Percentiles rank a stretch among this genome's conserved stretches.
phyloP scores from a whole-genome alignment of 2,797 vertebrate species.

The Muraenolepis orangiensis region DNA sequence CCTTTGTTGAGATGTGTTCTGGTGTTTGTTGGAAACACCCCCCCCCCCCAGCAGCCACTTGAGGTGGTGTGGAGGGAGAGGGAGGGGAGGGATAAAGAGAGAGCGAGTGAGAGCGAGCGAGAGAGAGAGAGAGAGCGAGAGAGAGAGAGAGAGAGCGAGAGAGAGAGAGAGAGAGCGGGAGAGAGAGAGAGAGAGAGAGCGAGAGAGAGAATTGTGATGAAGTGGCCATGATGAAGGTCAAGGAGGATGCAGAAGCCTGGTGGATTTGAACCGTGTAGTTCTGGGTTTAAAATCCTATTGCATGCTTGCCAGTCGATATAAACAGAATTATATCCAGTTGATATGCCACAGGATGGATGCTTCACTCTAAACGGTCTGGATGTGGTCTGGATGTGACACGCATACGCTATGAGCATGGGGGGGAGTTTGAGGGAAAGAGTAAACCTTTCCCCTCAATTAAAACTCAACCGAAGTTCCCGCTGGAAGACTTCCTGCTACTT shows the following conservation, averaged over 20 bases:
- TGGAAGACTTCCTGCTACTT: no score
- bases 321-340: neutral
- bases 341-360: neutral
- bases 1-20: no score
- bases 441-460: no score
- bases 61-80: conserved; percentile 13
- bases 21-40: no score
- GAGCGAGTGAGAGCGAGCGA: neutral
- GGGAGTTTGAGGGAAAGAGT: no score
- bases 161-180: neutral
- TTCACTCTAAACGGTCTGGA: neutral
- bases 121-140: neutral
- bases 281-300: neutral
- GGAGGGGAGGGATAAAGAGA: neutral
- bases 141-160: neutral
- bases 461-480: no score
- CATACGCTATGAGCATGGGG: no score
- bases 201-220: no score
- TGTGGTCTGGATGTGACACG: neutral
- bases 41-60: neutral
- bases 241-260: neutral
- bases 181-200: neutral
- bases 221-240: neutral
- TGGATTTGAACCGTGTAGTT: neutral
- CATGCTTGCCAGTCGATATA: neutral